A percentile compares a stretch with the other conserved stretches of the same genome.
These are phyloP conservation scores for Agrilus cyanescens DNA, from an alignment of 2,888 invertebrate species.

Conservation along the genomic window DNA sequence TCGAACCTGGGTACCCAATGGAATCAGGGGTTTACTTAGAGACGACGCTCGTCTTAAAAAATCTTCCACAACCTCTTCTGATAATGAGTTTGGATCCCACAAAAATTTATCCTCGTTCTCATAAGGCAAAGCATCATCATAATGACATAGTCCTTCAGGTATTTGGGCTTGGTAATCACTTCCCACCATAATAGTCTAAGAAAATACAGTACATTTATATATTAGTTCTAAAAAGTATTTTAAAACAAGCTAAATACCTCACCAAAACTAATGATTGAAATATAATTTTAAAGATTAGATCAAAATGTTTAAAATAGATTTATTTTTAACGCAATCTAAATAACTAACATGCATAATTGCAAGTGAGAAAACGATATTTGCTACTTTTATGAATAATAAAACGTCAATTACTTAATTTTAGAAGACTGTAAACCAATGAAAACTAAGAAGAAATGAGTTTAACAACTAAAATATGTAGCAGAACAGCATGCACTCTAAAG, in stretches of 20 bases:
- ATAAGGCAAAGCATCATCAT: conserved; percentile 88
- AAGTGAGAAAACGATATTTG: conserved; percentile 8
- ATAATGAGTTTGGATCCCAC: conserved; percentile 78
- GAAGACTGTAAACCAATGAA: too few relatives aligned
- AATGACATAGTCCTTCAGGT: conserved; percentile 82
- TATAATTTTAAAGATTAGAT: too few relatives aligned
- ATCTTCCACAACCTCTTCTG: conserved; percentile 62
- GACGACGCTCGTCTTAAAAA: conserved; percentile 54
- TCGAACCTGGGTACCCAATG: conserved; percentile 62
- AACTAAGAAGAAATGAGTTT: too few relatives aligned
- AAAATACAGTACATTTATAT: conserved; percentile 12
- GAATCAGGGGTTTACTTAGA: conserved; percentile 42
- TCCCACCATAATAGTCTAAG: conserved; percentile 84
- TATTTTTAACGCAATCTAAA: too few relatives aligned
- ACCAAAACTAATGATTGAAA: too few relatives aligned
- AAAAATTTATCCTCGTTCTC: conserved; percentile 91
- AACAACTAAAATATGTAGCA: too few relatives aligned
- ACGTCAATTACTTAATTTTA: not conserved
- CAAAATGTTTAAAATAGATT: too few relatives aligned
- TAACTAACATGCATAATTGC: too few relatives aligned
- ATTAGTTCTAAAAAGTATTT: too few relatives aligned
- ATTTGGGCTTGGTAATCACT: conserved; percentile 88
- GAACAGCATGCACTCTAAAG: too few relatives aligned
- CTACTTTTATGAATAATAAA: not conserved
- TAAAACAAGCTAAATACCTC: too few relatives aligned